Percentiles rank a stretch among this genome's conserved stretches.
Conservation (phyloP, 2,797 vertebrate species). For the Pantherophis vulpinus region DNA sequence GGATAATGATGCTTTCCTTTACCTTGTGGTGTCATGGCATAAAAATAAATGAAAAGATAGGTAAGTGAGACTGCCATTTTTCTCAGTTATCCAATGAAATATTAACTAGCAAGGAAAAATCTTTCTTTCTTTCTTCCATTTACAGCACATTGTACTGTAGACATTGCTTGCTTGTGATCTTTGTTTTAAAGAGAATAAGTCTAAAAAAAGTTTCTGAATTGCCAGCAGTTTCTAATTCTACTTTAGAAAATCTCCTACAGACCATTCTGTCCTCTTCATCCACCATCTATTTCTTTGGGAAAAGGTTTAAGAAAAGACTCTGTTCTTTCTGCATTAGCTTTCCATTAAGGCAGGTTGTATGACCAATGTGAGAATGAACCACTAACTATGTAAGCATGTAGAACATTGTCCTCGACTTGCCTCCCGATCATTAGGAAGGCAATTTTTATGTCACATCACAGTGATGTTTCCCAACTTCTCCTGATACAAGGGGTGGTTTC, state of each 20-base stretch:
- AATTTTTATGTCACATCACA: background rate
- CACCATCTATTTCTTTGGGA: background rate
- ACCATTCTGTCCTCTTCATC: too few species aligned
- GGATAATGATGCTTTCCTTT: conserved; percentile 12
- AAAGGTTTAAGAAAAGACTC: background rate
- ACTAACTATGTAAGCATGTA: background rate
- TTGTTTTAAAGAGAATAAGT: background rate
- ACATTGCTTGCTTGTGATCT: background rate
- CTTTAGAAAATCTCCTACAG: background rate
- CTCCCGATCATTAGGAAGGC: background rate
- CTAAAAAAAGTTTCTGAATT: conserved; percentile 25
- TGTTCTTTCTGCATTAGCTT: background rate
- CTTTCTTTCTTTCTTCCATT: too few species aligned
- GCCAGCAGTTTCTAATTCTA: background rate
- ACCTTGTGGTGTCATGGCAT: background rate
- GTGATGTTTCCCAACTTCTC: background rate
- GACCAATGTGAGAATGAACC: background rate
- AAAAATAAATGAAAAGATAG: background rate
- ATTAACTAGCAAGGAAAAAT: background rate
- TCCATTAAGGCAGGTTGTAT: background rate
- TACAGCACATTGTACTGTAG: conserved; percentile 8
- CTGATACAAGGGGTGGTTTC: background rate
- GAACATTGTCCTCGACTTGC: background rate
- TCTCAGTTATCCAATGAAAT: background rate
- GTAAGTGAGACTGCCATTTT: background rate